These are phyloP conservation scores for Dunckerocampus dactyliophorus DNA, from an alignment of 2,113 vertebrate species.

Conservation along the genomic window DNA sequence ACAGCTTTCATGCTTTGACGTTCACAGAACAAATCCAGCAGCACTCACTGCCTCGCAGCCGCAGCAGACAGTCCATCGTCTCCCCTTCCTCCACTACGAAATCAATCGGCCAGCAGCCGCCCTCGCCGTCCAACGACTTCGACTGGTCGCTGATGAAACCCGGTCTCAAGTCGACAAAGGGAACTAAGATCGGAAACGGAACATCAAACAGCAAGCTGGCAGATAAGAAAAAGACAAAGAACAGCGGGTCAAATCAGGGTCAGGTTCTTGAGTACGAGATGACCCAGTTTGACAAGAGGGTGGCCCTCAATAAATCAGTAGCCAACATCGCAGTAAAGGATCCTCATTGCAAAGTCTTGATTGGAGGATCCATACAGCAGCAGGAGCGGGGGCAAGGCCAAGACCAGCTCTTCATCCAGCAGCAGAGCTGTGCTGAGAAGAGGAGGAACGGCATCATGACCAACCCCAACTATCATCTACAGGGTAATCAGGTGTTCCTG, in stretches of 20 bases:
- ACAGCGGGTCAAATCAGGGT: slow-evolving; percentile 75
- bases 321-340: slow-evolving; percentile 74
- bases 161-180: slow-evolving; percentile 84
- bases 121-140: slow-evolving; percentile 86
- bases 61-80: slow-evolving; percentile 92
- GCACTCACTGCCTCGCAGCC: slow-evolving; percentile 91
- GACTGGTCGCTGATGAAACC: slow-evolving; percentile 94
- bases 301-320: slow-evolving; percentile 80
- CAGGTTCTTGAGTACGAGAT: slow-evolving; percentile 96
- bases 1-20: slow-evolving; percentile 88
- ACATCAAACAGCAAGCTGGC: slow-evolving; percentile 77
- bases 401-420: slow-evolving; percentile 87
- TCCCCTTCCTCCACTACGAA: slow-evolving; percentile 92
- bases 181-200: slow-evolving; percentile 77
- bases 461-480: slow-evolving; percentile 95
- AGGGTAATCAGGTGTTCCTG: slow-evolving; percentile 93
- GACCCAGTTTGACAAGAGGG: slow-evolving; percentile 92
- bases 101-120: slow-evolving; percentile 82
- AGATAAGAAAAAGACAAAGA: slow-evolving; percentile 85
- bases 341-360: slow-evolving; percentile 82
- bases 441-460: slow-evolving; percentile 97
- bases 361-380: slow-evolving; percentile 74
- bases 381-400: slow-evolving; percentile 79
- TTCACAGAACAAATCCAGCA: slow-evolving; percentile 97
- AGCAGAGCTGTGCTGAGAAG: slow-evolving; percentile 88